Base-by-base conservation (phyloP, 2,113 vertebrate genomes). In the Proteles cristata region DNA sequence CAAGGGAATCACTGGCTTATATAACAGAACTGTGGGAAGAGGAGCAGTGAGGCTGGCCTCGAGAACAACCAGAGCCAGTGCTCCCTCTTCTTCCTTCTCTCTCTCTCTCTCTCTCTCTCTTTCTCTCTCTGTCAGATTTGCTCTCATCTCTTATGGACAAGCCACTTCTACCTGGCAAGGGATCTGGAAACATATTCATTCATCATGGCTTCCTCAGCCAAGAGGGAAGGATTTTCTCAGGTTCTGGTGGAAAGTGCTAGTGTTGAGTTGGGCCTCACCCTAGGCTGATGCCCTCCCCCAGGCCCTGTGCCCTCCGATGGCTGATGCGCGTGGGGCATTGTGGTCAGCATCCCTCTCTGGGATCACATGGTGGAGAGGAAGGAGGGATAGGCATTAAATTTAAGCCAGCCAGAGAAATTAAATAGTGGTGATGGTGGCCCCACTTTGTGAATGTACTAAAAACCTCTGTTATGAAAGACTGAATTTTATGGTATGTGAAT, bases 351-450 rank as follows among this genome's bases (percentile, higher is more conserved):
- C 11, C 15, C 19, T 50, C 7, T 0, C 39, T 55, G 77, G 87
- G 94, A 66, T n/a, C 50, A 55, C 43, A 33, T 31, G 79, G 50
- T 26, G 25, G 88, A 88, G 45, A 82, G 45, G 43, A 83, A 94
- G 48, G 69, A 79, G 31, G 16, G 50, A 39, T 2, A 77, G 50
- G 4, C 33, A 66, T 76, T 58, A 69, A 74, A 93, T 77, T 19
- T 31, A 96, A 95, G 43, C 23, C 48, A 88, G n/a, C 23, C 48
- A 88, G n/a, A 93, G 35, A 69, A 93, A 84, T 89, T 63, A 58
- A 92, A 92, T 53, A 45, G 15, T 17, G 19, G 31, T 39, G 7
- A 76, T 66, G 65, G 16, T 71, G 76, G 7, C 35, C 69, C 61
- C 88, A 45, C 6, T 87, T 58, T 85, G 77, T 80, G 35, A 79